Conservation (phyloP, 1,140 invertebrate genomes). For the Archivesica marissinica region DNA sequence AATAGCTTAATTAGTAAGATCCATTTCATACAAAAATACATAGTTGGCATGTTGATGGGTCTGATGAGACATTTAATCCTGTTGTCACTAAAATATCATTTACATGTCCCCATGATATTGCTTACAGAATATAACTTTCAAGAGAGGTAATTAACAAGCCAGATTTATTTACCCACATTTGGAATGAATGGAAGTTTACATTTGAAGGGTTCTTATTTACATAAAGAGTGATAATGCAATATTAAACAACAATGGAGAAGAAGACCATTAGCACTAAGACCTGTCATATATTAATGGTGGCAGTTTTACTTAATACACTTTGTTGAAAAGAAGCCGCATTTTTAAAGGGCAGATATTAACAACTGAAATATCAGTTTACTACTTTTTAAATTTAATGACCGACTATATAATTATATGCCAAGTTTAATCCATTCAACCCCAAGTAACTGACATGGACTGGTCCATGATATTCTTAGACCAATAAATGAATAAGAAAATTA, state of each 20-base stretch:
- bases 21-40: no score
- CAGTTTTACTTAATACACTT: background rate
- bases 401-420: no score
- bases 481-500: no score
- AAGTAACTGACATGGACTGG: no score
- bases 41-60: no score
- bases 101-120: background rate
- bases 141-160: constrained; percentile 10
- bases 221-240: constrained; percentile 8
- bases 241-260: background rate
- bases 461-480: no score
- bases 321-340: background rate
- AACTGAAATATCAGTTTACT: no score
- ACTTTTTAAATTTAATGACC: no score
- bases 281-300: constrained; percentile 18
- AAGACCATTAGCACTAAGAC: background rate
- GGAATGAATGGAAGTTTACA: background rate
- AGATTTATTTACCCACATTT: constrained; percentile 15
- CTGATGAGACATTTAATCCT: no score
- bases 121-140: constrained; percentile 13
- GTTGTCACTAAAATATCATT: background rate
- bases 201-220: background rate
- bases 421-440: no score
- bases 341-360: no score
- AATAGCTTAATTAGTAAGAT: no score